Percentiles rank a stretch among this genome's conserved stretches.
Conservation (phyloP, 92 coral and sea anemone genomes). For the Phymanthus crucifer region DNA sequence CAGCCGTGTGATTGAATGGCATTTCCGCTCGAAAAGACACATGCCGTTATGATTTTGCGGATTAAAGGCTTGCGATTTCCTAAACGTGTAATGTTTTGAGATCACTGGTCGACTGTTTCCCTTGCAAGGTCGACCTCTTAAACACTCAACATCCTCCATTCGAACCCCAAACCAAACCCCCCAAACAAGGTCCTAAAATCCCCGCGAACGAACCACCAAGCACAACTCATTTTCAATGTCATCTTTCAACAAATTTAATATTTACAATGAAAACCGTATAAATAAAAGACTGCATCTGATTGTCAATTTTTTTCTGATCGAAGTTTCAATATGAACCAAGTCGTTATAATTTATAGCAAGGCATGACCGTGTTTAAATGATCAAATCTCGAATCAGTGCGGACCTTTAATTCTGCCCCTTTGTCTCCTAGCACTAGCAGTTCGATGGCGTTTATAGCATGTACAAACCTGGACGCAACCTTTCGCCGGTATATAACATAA, state of each 20-base stretch:
- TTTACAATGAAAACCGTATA: constrained; percentile 74
- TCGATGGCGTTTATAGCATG: constrained; percentile 72
- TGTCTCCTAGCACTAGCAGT: constrained; percentile 49
- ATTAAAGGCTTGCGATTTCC: not conserved
- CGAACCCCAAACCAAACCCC: not conserved
- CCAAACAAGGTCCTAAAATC: not conserved
- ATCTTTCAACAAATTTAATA: constrained; percentile 64
- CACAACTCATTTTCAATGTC: constrained; percentile 3
- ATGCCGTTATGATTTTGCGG: constrained; percentile 8
- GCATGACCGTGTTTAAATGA: not conserved
- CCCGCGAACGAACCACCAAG: not conserved
- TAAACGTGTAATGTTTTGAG: not conserved
- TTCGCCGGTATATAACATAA: constrained; percentile 85
- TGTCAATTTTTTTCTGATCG: constrained; percentile 52
- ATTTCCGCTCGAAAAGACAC: constrained; percentile 34
- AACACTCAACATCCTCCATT: not conserved
- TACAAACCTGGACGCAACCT: constrained; percentile 80
- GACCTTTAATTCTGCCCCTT: constrained; percentile 44
- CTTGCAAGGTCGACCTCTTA: not conserved
- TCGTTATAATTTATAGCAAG: constrained; percentile 67
- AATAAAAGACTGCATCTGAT: constrained; percentile 81
- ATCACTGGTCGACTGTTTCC: not conserved
- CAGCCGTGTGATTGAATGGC: constrained; percentile 28
- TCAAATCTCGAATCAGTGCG: constrained; percentile 27
- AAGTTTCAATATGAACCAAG: constrained; percentile 64